These are phyloP conservation scores for Aurelia sp. DNA, from an alignment of 30 jellyfish, hydroid and myxozoan species.

Conservation along the genomic window DNA sequence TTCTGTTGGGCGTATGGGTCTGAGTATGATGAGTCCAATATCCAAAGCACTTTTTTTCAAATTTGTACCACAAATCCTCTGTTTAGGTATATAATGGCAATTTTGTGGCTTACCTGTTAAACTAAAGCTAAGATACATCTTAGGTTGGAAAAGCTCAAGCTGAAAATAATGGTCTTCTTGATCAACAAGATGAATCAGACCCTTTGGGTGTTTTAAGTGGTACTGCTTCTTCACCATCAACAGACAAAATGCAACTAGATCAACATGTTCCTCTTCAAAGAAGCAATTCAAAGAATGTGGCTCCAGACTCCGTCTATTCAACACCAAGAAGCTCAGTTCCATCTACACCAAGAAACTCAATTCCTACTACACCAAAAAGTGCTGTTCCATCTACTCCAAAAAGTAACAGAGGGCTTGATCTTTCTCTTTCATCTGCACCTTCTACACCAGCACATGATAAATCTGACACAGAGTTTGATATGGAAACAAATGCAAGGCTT, in stretches of 20 bases:
- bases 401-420: conserved; percentile 30
- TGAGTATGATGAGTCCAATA: no score
- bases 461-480: conserved; percentile 87
- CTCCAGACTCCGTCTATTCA: conserved; percentile 10
- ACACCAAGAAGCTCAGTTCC: conserved; percentile 32
- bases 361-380: conserved; percentile 10
- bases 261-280: conserved; percentile 11
- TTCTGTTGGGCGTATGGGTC: no score
- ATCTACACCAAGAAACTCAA: conserved; percentile 25
- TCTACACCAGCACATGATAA: conserved; percentile 83
- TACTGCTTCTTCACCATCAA: conserved; percentile 17
- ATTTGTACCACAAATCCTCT: no score
- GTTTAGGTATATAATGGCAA: no score
- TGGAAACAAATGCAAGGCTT: conserved; percentile 46
- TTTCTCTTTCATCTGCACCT: conserved; percentile 32
- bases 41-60: no score
- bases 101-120: neutral
- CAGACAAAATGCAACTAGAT: neutral
- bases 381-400: conserved; percentile 74
- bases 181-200: conserved; percentile 55
- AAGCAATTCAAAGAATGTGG: neutral
- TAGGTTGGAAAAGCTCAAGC: conserved; percentile 98
- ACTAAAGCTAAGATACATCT: neutral
- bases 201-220: conserved; percentile 54
- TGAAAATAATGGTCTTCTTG: conserved; percentile 89